Percentiles rank a stretch among this genome's conserved stretches.
phyloP scores from a whole-genome alignment of 1,140 invertebrate genomes.

The Medauroidea extradentata region DNA sequence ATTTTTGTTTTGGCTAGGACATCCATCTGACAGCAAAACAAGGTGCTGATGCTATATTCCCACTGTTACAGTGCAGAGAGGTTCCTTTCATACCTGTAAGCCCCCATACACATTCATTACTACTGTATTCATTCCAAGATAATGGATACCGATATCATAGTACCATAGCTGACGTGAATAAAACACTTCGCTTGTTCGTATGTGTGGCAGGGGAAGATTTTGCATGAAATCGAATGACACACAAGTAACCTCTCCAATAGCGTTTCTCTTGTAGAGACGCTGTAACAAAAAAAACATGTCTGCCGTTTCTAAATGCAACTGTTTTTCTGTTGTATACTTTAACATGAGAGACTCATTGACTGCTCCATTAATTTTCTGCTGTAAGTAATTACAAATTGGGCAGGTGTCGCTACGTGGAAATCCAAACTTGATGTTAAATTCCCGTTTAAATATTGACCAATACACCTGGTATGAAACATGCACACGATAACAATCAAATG shows the following conservation, averaged over 20 bases:
- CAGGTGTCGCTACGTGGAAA: slow-evolving; percentile 3
- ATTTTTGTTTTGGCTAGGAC: slow-evolving; percentile 5
- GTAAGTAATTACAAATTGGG: neutral
- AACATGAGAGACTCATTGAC: neutral
- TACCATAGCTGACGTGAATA: slow-evolving; percentile 7
- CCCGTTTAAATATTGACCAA: neutral
- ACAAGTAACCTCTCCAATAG: neutral
- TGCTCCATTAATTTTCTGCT: neutral
- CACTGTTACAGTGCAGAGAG: neutral
- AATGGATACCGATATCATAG: slow-evolving; percentile 10
- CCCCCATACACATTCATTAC: slow-evolving; percentile 4
- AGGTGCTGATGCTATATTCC: neutral
- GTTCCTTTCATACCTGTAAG: neutral
- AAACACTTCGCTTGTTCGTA: neutral
- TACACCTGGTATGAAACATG: neutral
- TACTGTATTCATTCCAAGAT: slow-evolving; percentile 4
- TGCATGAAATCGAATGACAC: slow-evolving; percentile 9
- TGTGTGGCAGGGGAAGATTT: slow-evolving; percentile 9
- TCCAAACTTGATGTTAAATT: slow-evolving; percentile 3
- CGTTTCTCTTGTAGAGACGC: neutral
- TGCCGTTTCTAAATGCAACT: neutral
- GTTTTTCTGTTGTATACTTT: neutral
- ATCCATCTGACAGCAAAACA: neutral
- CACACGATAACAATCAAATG: neutral
- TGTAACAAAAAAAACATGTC: neutral